Evolutionary conservation across 2,888 invertebrate species (phyloP).

Genomic region (Mythimna impura): DNA sequence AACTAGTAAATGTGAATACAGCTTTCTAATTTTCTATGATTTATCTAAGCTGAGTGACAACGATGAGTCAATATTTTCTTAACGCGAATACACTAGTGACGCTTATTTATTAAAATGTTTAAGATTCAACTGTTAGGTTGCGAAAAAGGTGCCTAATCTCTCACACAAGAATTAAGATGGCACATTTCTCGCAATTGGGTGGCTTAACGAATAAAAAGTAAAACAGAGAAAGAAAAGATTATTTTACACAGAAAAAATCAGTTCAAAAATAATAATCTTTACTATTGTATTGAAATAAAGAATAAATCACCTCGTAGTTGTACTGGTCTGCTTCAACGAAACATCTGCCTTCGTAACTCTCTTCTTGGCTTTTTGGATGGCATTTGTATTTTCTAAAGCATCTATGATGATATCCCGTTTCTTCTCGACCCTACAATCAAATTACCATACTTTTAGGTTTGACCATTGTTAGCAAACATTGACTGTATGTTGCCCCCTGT

Average conservation of each 20-base stretch:
- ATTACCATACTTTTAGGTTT: conserved; percentile 6
- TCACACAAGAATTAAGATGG: no score
- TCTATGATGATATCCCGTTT: conserved; percentile 70
- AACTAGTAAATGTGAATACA: no score
- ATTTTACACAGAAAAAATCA: not conserved
- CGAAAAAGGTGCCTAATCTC: no score
- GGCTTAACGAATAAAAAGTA: no score
- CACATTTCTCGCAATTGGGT: no score
- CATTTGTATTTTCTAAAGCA: conserved; percentile 72
- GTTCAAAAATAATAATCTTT: not conserved
- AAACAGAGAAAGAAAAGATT: not conserved
- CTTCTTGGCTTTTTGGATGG: conserved; percentile 76
- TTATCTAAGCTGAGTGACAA: no score
- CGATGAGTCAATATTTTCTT: no score
- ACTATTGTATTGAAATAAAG: conserved; percentile 8
- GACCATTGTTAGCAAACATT: not conserved
- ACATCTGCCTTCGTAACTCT: conserved; percentile 79
- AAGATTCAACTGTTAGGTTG: no score
- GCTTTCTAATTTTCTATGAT: no score
- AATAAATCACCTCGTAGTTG: conserved; percentile 54
- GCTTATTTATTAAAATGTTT: no score
- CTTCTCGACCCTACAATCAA: conserved; percentile 73
- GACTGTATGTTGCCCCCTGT: not conserved
- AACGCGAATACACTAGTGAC: not conserved
- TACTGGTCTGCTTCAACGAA: conserved; percentile 51